These are phyloP conservation scores for Neelides sp. DNA, from an alignment of 1,140 invertebrate species.

Conservation along the genomic window DNA sequence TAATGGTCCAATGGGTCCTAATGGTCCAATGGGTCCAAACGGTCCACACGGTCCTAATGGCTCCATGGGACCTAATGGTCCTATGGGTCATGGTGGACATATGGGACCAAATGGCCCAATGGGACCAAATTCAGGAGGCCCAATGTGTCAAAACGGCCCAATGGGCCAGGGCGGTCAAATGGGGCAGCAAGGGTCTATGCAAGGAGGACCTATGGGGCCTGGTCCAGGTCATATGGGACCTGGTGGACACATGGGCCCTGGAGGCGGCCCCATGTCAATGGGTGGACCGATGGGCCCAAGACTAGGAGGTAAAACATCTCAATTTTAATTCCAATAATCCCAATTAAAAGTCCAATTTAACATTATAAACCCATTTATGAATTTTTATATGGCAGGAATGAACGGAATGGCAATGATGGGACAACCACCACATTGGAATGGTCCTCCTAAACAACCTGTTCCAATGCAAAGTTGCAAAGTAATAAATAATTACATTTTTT, in stretches of 20 bases:
- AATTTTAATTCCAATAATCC: too few relatives aligned
- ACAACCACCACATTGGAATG: slow-evolving; percentile 25
- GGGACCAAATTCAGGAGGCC: slow-evolving; percentile 21
- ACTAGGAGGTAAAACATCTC: too few relatives aligned
- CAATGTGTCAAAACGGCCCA: too few relatives aligned
- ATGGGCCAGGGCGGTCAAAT: slow-evolving; percentile 23
- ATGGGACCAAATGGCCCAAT: slow-evolving; percentile 22
- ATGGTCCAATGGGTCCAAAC: slow-evolving; percentile 7
- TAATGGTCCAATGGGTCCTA: neutral
- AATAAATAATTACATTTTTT: slow-evolving; percentile 21
- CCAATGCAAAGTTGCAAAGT: slow-evolving; percentile 79
- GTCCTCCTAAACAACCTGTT: slow-evolving; percentile 55
- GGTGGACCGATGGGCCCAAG: slow-evolving; percentile 28
- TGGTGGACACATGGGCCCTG: slow-evolving; percentile 30
- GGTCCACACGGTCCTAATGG: slow-evolving; percentile 7
- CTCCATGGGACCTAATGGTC: neutral
- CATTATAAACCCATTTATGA: too few relatives aligned
- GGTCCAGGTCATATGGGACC: slow-evolving; percentile 40
- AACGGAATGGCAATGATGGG: slow-evolving; percentile 33
- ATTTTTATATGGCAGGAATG: too few relatives aligned
- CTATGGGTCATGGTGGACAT: slow-evolving; percentile 17
- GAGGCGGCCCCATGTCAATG: slow-evolving; percentile 31
- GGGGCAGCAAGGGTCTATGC: slow-evolving; percentile 32
- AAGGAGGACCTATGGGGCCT: slow-evolving; percentile 44
- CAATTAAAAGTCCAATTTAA: too few relatives aligned